These are phyloP conservation scores for Drosophila anomelani DNA, from an alignment of 2,888 invertebrate genomes.

Conservation along the genomic window DNA sequence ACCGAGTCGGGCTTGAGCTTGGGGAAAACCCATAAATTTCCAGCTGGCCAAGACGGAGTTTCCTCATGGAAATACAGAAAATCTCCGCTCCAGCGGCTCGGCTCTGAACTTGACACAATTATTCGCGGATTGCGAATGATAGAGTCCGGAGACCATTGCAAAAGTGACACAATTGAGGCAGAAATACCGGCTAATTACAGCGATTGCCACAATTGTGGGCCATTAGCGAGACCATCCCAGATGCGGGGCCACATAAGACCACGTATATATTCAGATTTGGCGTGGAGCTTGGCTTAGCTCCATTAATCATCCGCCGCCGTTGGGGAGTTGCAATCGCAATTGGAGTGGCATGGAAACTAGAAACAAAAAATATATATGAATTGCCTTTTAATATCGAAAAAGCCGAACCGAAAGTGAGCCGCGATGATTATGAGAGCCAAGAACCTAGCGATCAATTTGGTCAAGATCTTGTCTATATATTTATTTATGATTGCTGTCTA, in stretches of 20 bases:
- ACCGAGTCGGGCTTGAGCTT: slow-evolving; percentile 23
- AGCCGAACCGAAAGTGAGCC: slow-evolving; percentile 56
- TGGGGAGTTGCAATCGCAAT: slow-evolving; percentile 36
- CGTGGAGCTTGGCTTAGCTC: not conserved
- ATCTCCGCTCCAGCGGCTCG: slow-evolving; percentile 18
- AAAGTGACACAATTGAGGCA: slow-evolving; percentile 53
- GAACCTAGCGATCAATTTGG: slow-evolving; percentile 53
- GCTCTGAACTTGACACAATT: slow-evolving; percentile 67
- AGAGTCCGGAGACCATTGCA: slow-evolving; percentile 43
- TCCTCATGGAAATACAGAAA: slow-evolving; percentile 24
- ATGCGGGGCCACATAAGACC: slow-evolving; percentile 21
- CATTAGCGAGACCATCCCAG: slow-evolving; percentile 55
- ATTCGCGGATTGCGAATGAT: slow-evolving; percentile 44
- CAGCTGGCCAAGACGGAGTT: slow-evolving; percentile 21
- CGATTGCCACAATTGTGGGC: slow-evolving; percentile 61
- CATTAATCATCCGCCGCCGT: slow-evolving; percentile 29
- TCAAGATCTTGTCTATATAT: slow-evolving; percentile 62
- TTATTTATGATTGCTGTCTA: slow-evolving; percentile 44
- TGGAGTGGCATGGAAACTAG: slow-evolving; percentile 25
- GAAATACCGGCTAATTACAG: slow-evolving; percentile 42
- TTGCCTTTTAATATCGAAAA: slow-evolving; percentile 67
- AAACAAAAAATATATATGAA: slow-evolving; percentile 40
- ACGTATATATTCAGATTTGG: slow-evolving; percentile 12
- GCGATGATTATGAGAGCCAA: slow-evolving; percentile 51
- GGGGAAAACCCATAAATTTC: slow-evolving; percentile 17